A percentile compares a stretch with the other conserved stretches of the same genome.
Evolutionary conservation across 2,888 invertebrate genomes (phyloP).

Genomic region (Parochlus steinenii): DNA sequence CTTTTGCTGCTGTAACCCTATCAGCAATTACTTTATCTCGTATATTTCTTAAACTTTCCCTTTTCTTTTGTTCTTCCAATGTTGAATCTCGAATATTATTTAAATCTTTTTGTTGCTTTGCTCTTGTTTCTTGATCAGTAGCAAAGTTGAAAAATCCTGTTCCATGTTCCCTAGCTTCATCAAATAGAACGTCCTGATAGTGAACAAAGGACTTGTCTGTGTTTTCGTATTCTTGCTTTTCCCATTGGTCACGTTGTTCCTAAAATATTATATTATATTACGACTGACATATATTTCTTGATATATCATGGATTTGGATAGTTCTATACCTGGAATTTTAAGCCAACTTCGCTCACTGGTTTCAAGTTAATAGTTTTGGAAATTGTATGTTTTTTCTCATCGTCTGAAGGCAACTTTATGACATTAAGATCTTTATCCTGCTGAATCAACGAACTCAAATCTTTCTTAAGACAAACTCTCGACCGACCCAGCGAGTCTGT

Average conservation of each 20-base stretch:
- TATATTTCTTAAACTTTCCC: constrained; percentile 39
- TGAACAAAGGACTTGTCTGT: constrained; percentile 60
- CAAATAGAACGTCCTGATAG: constrained; percentile 56
- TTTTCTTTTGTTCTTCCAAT: constrained; percentile 43
- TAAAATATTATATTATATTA: too few species aligned
- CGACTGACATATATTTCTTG: too few species aligned
- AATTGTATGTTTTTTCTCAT: too few species aligned
- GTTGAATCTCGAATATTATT: constrained; percentile 54
- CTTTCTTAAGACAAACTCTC: constrained; percentile 62
- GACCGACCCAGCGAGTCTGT: constrained; percentile 77
- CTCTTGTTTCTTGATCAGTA: constrained; percentile 62
- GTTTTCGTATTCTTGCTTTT: constrained; percentile 60
- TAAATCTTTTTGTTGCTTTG: constrained; percentile 64
- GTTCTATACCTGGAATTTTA: too few species aligned
- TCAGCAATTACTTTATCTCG: constrained; percentile 51
- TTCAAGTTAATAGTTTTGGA: too few species aligned
- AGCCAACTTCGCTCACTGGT: too few species aligned
- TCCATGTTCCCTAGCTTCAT: constrained; percentile 83
- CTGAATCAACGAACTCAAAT: constrained; percentile 47
- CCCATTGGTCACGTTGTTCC: constrained; percentile 46
- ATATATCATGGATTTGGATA: too few species aligned
- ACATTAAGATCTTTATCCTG: constrained; percentile 37
- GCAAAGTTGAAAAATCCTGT: constrained; percentile 86
- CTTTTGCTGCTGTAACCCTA: constrained; percentile 52
- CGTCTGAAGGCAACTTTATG: constrained; percentile 3